phyloP scores from a whole-genome alignment of 64 coral and sea anemone species.

The Trachythela sp. region DNA sequence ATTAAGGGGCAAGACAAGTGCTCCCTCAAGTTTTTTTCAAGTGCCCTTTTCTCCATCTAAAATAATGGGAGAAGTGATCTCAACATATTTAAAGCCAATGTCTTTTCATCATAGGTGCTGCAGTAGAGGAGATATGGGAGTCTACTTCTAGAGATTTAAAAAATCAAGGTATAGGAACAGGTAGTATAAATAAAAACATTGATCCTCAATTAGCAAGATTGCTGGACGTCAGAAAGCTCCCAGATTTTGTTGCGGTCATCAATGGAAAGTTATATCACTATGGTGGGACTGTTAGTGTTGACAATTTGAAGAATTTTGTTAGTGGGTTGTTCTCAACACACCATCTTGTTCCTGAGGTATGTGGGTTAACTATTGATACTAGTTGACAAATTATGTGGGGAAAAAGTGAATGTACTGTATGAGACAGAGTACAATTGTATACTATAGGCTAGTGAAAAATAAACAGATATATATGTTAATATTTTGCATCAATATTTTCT shows the following conservation, averaged over 20 bases:
- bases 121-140: conserved; percentile 73
- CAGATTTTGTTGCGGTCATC: conserved; percentile 72
- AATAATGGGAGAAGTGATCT: too few species aligned
- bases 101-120: conserved; percentile 42
- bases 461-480: background rate
- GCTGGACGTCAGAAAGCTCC: conserved; percentile 51
- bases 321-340: conserved; percentile 51
- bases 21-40: too few species aligned
- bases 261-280: conserved; percentile 66
- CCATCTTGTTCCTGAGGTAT: conserved; percentile 59
- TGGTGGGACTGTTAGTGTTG: conserved; percentile 39
- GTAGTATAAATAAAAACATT: conserved; percentile 64
- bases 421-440: background rate
- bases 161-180: conserved; percentile 57
- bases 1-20: too few species aligned
- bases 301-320: conserved; percentile 62
- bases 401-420: background rate
- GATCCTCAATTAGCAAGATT: conserved; percentile 53
- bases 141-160: conserved; percentile 62
- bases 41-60: too few species aligned
- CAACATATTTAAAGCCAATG: too few species aligned
- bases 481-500: background rate
- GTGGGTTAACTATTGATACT: background rate
- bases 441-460: too few species aligned
- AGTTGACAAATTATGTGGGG: background rate